phyloP scores from a whole-genome alignment of 2,797 vertebrate species.

The Hipposideros larvatus region DNA sequence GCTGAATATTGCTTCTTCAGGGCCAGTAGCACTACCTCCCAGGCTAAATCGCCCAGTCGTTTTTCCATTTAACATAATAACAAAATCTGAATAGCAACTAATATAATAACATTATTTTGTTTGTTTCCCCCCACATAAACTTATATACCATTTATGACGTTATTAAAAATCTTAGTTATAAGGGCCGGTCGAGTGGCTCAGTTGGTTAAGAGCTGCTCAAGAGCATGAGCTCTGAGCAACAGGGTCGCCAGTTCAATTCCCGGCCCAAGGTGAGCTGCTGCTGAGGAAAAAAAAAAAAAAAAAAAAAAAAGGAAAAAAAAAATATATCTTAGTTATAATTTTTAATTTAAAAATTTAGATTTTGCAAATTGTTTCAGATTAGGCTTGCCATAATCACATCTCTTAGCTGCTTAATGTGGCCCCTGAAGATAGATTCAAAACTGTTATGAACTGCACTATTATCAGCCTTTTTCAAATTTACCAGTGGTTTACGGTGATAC shows the following conservation, averaged over 20 bases:
- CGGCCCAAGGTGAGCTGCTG: too few relatives aligned
- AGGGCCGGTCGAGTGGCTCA: too few relatives aligned
- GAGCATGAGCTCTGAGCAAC: too few relatives aligned
- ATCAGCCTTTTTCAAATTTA: not conserved
- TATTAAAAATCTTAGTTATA: constrained; percentile 9
- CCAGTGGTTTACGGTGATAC: not conserved
- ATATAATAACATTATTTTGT: not conserved
- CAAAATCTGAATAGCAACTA: not conserved
- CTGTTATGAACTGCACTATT: not conserved
- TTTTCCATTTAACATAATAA: constrained; percentile 41
- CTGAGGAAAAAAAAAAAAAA: too few relatives aligned
- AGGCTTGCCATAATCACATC: not conserved
- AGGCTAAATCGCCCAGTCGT: not conserved
- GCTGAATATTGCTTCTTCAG: not conserved
- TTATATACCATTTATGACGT: not conserved
- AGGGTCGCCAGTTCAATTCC: too few relatives aligned
- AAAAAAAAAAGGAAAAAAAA: too few relatives aligned
- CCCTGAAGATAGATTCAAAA: not conserved
- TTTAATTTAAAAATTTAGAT: constrained; percentile 31
- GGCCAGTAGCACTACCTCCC: not conserved
- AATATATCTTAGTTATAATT: not conserved
- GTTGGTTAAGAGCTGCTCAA: too few relatives aligned
- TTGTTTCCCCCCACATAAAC: not conserved
- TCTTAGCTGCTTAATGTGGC: not conserved
- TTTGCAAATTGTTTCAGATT: constrained; percentile 9